A percentile compares a stretch with the other conserved stretches of the same genome.
Evolutionary conservation across 2,797 vertebrate species (phyloP).

Genomic region (Coregonus sp.): DNA sequence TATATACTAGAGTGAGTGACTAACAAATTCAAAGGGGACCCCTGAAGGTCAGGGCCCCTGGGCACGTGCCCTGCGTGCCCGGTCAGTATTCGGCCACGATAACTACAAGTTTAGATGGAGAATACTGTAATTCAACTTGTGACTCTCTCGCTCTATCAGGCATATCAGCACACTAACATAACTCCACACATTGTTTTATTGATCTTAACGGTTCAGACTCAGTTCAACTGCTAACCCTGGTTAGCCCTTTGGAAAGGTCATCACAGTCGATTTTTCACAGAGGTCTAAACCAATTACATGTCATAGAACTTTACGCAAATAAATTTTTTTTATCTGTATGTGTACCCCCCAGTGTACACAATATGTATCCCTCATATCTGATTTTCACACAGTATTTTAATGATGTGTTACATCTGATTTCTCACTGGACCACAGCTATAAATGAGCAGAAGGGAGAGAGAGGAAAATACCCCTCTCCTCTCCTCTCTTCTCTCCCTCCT

Average conservation of each 20-base stretch:
- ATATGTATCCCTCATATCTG: too few relatives aligned
- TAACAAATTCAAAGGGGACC: too few relatives aligned
- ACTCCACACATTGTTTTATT: conserved; percentile 15
- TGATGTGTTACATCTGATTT: too few relatives aligned
- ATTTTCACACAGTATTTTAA: too few relatives aligned
- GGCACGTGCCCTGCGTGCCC: too few relatives aligned
- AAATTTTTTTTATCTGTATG: too few relatives aligned
- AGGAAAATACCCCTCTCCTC: not conserved
- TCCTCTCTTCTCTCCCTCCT: not conserved
- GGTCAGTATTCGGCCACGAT: too few relatives aligned
- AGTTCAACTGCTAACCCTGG: conserved; percentile 16
- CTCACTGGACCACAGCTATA: not conserved
- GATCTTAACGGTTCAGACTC: conserved; percentile 10
- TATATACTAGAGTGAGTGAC: too few relatives aligned
- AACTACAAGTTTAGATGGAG: not conserved
- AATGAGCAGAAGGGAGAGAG: not conserved
- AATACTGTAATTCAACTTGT: not conserved
- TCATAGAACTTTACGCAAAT: not conserved
- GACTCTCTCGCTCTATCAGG: not conserved
- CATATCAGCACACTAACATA: conserved; percentile 18
- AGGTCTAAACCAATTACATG: not conserved
- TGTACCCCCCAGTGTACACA: too few relatives aligned
- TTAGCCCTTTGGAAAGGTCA: not conserved
- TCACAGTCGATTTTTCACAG: not conserved
- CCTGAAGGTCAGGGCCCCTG: too few relatives aligned